These are phyloP conservation scores for Pristionchus maxplancki DNA, from an alignment of 2,888 invertebrate genomes.

Conservation along the genomic window DNA sequence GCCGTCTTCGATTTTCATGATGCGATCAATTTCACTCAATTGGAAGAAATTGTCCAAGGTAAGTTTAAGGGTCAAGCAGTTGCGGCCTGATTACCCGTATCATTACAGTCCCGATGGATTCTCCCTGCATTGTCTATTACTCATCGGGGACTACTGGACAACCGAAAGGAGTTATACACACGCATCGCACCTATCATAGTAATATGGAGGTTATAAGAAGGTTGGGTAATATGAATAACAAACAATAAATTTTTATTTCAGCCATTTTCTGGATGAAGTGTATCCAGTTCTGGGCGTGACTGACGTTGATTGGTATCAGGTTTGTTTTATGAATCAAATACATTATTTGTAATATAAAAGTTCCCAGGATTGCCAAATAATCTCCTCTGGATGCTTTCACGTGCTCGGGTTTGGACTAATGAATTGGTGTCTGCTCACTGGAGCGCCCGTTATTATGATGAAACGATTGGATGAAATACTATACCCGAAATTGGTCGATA, in stretches of 20 bases:
- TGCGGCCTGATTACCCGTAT: no score
- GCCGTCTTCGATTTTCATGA: background rate
- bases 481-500: background rate
- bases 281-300: background rate
- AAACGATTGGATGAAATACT: background rate
- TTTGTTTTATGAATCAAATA: background rate
- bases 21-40: background rate
- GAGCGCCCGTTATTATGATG: background rate
- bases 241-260: background rate
- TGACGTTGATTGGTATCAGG: conserved; percentile 11
- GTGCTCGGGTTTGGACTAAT: background rate
- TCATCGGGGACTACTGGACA: background rate
- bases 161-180: background rate
- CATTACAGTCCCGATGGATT: background rate
- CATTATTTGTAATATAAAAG: background rate
- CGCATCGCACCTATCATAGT: background rate
- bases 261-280: background rate
- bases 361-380: background rate
- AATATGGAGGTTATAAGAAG: background rate
- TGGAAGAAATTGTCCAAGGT: background rate
- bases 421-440: background rate
- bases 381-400: background rate
- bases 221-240: background rate
- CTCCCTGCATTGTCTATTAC: background rate
- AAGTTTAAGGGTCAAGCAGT: no score